Conservation (phyloP, 2,113 vertebrate genomes). For the Lampris megalopsis region DNA sequence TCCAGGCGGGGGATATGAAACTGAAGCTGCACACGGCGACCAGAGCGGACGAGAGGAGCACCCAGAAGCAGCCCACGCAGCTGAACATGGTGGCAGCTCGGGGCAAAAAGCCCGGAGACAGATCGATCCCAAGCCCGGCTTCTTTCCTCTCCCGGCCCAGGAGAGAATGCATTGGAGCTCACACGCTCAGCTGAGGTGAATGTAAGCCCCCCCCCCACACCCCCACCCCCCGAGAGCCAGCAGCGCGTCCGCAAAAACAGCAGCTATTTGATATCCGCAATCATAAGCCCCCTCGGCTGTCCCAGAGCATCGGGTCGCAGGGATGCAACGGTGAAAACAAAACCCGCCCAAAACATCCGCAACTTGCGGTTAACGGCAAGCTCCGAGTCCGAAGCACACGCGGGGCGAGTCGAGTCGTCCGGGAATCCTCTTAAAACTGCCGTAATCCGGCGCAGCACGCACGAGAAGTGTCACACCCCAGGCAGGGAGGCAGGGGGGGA, state of each 20-base stretch:
- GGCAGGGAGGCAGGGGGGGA: constrained; percentile 4
- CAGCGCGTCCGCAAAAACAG: constrained; percentile 44
- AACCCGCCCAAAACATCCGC: constrained; percentile 27
- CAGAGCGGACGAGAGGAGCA: constrained; percentile 88
- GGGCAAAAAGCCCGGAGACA: constrained; percentile 78
- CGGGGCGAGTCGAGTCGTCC: constrained; percentile 37
- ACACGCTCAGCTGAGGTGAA: constrained; percentile 60
- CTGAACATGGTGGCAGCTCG: constrained; percentile 87
- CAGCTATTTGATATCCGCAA: constrained; percentile 30
- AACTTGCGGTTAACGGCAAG: too few species aligned
- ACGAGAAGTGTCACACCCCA: constrained; percentile 71
- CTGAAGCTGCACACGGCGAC: constrained; percentile 88
- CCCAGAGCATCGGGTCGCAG: constrained; percentile 53
- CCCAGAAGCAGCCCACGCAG: constrained; percentile 91
- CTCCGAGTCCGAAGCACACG: too few species aligned
- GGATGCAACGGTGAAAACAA: neutral
- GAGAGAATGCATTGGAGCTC: constrained; percentile 86
- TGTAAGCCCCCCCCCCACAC: constrained; percentile 30
- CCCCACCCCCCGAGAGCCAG: constrained; percentile 45
- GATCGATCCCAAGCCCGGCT: constrained; percentile 79
- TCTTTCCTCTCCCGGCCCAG: constrained; percentile 84
- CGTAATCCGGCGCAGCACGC: constrained; percentile 30
- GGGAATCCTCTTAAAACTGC: constrained; percentile 20
- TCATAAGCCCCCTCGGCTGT: neutral
- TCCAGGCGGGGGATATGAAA: constrained; percentile 91